Base-by-base conservation (phyloP, 1,140 invertebrate genomes). In the Drosophila eugracilis region DNA sequence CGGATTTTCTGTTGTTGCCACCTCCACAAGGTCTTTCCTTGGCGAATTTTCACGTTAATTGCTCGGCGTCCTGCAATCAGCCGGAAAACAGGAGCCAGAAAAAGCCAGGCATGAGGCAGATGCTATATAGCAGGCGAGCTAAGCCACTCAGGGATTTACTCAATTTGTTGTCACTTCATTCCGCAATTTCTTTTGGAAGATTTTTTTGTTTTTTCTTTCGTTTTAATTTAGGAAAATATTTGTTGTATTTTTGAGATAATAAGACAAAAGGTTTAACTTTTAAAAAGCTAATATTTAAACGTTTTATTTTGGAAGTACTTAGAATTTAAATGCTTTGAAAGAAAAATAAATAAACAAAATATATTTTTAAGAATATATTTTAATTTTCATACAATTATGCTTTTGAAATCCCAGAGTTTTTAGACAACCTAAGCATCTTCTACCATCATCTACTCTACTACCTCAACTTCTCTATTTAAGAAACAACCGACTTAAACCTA, bases 21-120 rank as follows among this genome's bases (percentile, higher is more conserved):
- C 58, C 26, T 32, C 26, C n/a, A 4, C 42, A 26, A 45, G 57
- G 57, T 77, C 80, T 81, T 78, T 80, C 72, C 79, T 86, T 67
- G 77, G 70, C 70, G 79, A 85, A 88, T 78, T 85, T 85, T 85
- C 77, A 70, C 81, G 78, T 85, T 85, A 85, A 85, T 85, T 85
- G 81, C 77, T 81, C 77, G 63, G 77, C 58, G 62, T 66, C 32
- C 75, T 78, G 76, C 60, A 73, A 79, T 85, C 80, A 80, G 71
- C 47, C 80, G 45, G 59, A 78, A 74, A 65, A 65, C 60, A 65
- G 60, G 36, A 47, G 22, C 55, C n/a, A n/a, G n/a, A n/a, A 39
- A 39, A 63, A 28, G 39, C 39, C 17, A 19, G 53, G 39, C 55
- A 39, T n/a, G n/a, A 63, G 39, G 14, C 37, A 44, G 41, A 32